phyloP scores from a whole-genome alignment of 2,797 vertebrate species.

The Scleropages formosus region DNA sequence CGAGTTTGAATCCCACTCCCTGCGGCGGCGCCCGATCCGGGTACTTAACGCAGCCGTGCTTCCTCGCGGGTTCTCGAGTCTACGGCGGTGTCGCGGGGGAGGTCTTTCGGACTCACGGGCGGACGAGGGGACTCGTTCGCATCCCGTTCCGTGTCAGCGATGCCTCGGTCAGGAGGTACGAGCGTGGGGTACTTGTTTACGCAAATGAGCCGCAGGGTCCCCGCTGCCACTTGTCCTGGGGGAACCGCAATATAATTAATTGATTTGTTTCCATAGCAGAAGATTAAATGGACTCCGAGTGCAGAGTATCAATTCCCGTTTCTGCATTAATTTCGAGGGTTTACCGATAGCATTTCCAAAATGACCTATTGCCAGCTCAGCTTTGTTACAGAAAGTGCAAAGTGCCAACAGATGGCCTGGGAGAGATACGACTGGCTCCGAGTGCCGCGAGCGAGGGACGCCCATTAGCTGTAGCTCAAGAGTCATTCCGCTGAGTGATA shows the following conservation, averaged over 20 bases:
- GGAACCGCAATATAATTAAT: slow-evolving; percentile 39
- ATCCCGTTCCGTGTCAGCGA: neutral
- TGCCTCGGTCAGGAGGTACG: neutral
- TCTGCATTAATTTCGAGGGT: slow-evolving; percentile 44
- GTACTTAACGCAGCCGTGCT: neutral
- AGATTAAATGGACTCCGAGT: slow-evolving; percentile 39
- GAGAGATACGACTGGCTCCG: too few relatives aligned
- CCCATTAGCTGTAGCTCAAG: too few relatives aligned
- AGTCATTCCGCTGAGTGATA: too few relatives aligned
- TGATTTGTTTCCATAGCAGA: slow-evolving; percentile 46
- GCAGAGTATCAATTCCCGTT: slow-evolving; percentile 38
- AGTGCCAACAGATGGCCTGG: neutral
- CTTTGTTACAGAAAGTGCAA: slow-evolving; percentile 19
- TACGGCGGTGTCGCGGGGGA: neutral
- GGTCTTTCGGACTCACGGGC: too few relatives aligned
- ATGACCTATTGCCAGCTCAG: slow-evolving; percentile 27
- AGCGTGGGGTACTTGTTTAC: neutral
- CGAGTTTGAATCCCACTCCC: too few relatives aligned
- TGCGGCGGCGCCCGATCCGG: too few relatives aligned
- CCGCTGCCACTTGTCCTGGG: neutral
- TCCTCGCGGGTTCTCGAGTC: neutral
- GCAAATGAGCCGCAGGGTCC: slow-evolving; percentile 13
- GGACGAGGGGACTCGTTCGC: too few relatives aligned
- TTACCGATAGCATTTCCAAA: slow-evolving; percentile 39
- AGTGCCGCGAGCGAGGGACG: too few relatives aligned